Percentiles rank a stretch among this genome's conserved stretches.
These are phyloP conservation scores for Thamnophis sirtalis DNA, from an alignment of 2,113 vertebrate species.

Conservation along the genomic window DNA sequence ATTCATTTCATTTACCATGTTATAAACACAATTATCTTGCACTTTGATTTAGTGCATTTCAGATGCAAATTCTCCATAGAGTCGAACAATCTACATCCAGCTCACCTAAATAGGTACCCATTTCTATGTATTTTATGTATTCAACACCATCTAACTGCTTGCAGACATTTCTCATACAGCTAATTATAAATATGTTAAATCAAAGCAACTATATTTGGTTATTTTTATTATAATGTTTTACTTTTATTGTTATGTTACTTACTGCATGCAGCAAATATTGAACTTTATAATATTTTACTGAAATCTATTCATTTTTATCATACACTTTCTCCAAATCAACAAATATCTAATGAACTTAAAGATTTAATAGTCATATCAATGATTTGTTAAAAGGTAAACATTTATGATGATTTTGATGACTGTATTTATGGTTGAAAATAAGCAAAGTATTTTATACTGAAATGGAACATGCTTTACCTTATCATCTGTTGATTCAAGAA, in stretches of 20 bases:
- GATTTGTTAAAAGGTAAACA: background rate
- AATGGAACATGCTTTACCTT: slow-evolving; percentile 72
- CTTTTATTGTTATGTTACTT: background rate
- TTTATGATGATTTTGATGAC: background rate
- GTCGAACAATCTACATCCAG: background rate
- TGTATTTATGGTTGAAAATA: background rate
- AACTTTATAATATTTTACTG: background rate
- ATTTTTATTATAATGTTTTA: background rate
- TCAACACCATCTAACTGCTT: background rate
- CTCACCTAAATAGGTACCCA: background rate
- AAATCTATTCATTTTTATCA: background rate
- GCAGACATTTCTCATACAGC: background rate
- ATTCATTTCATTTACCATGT: background rate
- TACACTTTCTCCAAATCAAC: background rate
- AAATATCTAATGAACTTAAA: background rate
- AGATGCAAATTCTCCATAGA: background rate
- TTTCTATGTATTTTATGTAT: background rate
- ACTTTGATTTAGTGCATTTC: background rate
- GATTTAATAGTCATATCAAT: background rate
- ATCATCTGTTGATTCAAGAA: slow-evolving; percentile 78
- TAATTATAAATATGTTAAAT: background rate
- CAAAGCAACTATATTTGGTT: background rate
- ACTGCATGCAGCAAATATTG: background rate
- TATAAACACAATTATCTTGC: background rate
- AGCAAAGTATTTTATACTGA: background rate